Evolutionary conservation across 2,888 invertebrate species (phyloP), one percentile per base, ranked within the genome.

Genomic region (Patella ulyssiponensis): DNA sequence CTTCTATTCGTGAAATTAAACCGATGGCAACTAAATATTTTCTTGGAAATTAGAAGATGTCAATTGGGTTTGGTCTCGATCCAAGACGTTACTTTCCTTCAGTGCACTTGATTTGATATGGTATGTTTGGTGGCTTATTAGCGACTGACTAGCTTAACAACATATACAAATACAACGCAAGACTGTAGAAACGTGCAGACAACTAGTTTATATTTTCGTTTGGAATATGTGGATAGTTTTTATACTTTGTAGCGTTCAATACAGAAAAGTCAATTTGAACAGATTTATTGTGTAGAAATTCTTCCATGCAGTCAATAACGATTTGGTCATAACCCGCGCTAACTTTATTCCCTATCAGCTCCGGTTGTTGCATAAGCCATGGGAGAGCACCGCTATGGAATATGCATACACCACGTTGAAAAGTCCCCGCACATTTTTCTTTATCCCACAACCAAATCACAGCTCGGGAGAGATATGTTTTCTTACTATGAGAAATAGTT

Each of bases 281-380:
- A 44, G 75, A 27, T 23, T 44, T 75, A 27, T 54, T 69, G n/a
- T 53, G 27, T 27, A 75, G 12, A 44, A 23, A 70, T 53, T 70
- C 70, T 20, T 75, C 70, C 15, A 75, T 54, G 53, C 86, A 86
- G 54, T 78, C 80, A 71, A 78, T 81, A 9, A 86, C 82, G 3
- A 80, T 82, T n/a, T 79, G 78, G 76, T 86, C 82, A 70, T 76
- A 73, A 69, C 81, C 56, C 15, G 81, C 17, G 69, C 86, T 75
- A n/a, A 86, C 56, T 75, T 90, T 90, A 79, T 91, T 91, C 12
- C 88, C 91, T 77, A 91, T 86, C 44, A 91, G 81, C 58, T 90
- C 86, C 12, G 86, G 87, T 7, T 84, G 80, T 0, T 70, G 76
- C 33, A 78, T 74, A 20, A 91, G 81, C 84, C 85, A 86, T 3